Percentiles rank a stretch among this genome's conserved stretches.
Conservation (phyloP, 2,113 vertebrate species). For the Sebastes schlegelii region DNA sequence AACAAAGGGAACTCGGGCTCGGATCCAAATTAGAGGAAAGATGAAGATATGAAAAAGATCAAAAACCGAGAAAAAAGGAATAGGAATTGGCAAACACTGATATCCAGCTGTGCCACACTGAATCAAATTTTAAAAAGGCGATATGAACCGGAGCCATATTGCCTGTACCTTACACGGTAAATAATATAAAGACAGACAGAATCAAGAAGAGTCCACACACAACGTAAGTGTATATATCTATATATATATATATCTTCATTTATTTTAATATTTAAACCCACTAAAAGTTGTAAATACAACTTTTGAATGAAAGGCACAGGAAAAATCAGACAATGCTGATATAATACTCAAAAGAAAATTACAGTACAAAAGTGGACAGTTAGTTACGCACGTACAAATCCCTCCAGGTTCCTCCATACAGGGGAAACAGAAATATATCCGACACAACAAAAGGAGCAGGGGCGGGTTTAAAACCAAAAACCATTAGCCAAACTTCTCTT, state of each 20-base stretch:
- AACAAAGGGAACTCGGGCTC: constrained; percentile 51
- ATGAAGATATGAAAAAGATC: constrained; percentile 66
- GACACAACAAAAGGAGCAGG: constrained; percentile 74
- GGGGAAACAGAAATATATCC: constrained; percentile 74
- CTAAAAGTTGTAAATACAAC: constrained; percentile 98
- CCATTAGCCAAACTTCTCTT: constrained; percentile 86
- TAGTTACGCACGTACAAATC: constrained; percentile 93
- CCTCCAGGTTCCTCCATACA: constrained; percentile 81
- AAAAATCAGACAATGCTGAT: constrained; percentile 98
- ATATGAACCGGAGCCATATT: constrained; percentile 41
- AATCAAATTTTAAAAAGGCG: constrained; percentile 53
- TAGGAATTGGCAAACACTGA: constrained; percentile 56
- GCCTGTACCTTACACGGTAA: constrained; percentile 9
- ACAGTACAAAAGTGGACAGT: constrained; percentile 96
- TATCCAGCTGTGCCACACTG: constrained; percentile 65
- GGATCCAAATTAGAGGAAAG: constrained; percentile 59
- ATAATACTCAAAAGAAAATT: constrained; percentile 91
- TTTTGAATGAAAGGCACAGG: constrained; percentile 97
- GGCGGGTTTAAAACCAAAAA: constrained; percentile 77
- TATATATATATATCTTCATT: constrained; percentile 82
- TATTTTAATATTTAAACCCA: constrained; percentile 96
- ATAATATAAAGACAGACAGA: constrained; percentile 53
- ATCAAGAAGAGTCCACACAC: constrained; percentile 72
- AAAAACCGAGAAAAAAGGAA: constrained; percentile 58
- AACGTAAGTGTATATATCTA: constrained; percentile 62